Base-by-base conservation (phyloP, 37 sponge, comb jelly and placozoan genomes). In the Theonella swinhoei region DNA sequence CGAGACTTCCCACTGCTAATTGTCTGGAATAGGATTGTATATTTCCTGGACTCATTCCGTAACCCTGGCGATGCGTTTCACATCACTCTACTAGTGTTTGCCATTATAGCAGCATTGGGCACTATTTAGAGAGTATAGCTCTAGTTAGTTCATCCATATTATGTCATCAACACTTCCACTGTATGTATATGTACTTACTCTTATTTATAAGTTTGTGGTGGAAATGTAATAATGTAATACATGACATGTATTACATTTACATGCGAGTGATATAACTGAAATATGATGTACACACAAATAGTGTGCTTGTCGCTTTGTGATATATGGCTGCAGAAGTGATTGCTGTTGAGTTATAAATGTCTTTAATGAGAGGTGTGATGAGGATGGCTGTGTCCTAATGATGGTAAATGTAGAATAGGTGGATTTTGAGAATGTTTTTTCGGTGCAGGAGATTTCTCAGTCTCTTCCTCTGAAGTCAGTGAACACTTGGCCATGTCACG, bases 1-100 rank as follows among this genome's bases (percentile, higher is more conserved):
- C 42, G 32, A n/a, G 70, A 79, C 62, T 84, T 83, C 29, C 89
- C 89, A 26, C 85, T 89, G 58, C 39, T 79, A 14, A 89, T 89
- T 22, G 38, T 89, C 14, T 89, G 89, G 89, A 61, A 74, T 26
- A 89, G 40, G 41, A 11, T 79, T 8, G 85, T 83, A 29, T 0
- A 34, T 19, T 89, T 89, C 34, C 54, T 89, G 31, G 80, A 79
- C 25, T 89, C 89, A 7, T 84, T 83, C 43, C 38, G 22, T 11
- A 79, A 72, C 30, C 68, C 84, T 39, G 47, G 60, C 3, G 85
- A 72, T 69, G 54, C 68, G 1, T 89, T 84, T 40, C 89, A 89
- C 42, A 65, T 89, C 23, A 89, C 85, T 30, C 80, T 89, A 14
- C 83, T 83, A 85, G 68, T 60, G 0, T 89, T 89, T 47, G 36